phyloP scores from a whole-genome alignment of 2,888 invertebrate genomes.

The Heteropelma amictum region DNA sequence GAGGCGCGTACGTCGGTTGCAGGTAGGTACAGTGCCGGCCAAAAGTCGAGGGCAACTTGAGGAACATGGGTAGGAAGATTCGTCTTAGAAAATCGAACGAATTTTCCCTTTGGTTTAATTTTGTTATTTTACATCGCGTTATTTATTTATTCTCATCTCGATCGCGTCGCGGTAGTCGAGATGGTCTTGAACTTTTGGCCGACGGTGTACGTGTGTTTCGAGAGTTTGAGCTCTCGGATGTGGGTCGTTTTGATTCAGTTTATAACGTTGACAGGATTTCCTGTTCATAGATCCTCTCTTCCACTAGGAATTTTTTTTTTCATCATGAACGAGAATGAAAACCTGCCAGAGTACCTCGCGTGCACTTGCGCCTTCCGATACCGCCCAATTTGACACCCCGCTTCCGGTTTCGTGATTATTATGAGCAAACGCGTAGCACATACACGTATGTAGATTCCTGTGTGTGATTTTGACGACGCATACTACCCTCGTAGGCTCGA shows the following conservation, averaged over 20 bases:
- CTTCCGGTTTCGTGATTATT: constrained; percentile 73
- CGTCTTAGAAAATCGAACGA: too few species aligned
- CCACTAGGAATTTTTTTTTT: constrained; percentile 48
- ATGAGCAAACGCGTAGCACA: constrained; percentile 52
- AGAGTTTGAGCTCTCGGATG: constrained; percentile 58
- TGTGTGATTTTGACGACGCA: too few species aligned
- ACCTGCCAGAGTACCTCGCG: constrained; percentile 46
- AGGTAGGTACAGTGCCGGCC: too few species aligned
- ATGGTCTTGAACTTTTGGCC: background rate
- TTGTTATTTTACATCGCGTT: too few species aligned
- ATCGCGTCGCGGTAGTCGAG: background rate
- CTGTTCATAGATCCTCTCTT: constrained; percentile 71
- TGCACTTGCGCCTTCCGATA: constrained; percentile 71
- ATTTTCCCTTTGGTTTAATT: too few species aligned
- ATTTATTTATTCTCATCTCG: too few species aligned
- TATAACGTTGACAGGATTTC: constrained; percentile 70
- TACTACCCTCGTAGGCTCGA: too few species aligned
- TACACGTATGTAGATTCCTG: constrained; percentile 3
- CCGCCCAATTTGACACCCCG: constrained; percentile 71
- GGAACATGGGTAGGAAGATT: too few species aligned
- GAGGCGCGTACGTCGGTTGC: too few species aligned
- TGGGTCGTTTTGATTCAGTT: constrained; percentile 72
- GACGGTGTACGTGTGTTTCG: constrained; percentile 1
- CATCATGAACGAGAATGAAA: constrained; percentile 61
- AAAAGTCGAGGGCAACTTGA: too few species aligned